A percentile compares a stretch with the other conserved stretches of the same genome.
Evolutionary conservation across 2,888 invertebrate genomes (phyloP).

Genomic region (Yponomeuta malinellus): DNA sequence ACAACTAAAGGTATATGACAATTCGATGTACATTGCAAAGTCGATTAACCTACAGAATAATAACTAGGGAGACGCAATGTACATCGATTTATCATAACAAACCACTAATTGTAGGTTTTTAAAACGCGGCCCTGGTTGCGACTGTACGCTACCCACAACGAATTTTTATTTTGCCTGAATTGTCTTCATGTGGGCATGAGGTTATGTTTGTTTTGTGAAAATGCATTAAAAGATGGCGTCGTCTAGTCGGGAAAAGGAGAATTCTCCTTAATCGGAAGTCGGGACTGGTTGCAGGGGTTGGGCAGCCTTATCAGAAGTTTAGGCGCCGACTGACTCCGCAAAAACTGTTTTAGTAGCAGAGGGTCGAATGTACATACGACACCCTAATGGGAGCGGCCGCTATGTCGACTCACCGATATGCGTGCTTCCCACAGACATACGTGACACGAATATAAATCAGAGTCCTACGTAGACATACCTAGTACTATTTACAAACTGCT

Average conservation of each 20-base stretch:
- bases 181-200: no score
- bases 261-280: background rate
- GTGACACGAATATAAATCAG: conserved; percentile 6
- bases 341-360: conserved; percentile 7
- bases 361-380: conserved; percentile 2
- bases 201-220: background rate
- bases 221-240: conserved; percentile 15
- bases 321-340: conserved; percentile 15
- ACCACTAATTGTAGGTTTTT: no score
- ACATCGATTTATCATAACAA: no score
- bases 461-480: background rate
- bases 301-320: background rate
- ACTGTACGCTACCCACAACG: no score
- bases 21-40: no score
- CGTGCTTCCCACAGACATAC: conserved; percentile 8
- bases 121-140: no score
- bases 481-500: conserved; percentile 5
- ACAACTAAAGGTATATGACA: no score
- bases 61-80: no score
- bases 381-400: conserved; percentile 10
- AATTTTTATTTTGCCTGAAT: no score
- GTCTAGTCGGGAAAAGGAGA: conserved; percentile 10
- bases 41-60: no score
- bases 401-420: conserved; percentile 9
- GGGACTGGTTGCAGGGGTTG: background rate